Evolutionary conservation across 2,113 vertebrate species (phyloP).

Genomic region (Petrocephalus microphthalmus): DNA sequence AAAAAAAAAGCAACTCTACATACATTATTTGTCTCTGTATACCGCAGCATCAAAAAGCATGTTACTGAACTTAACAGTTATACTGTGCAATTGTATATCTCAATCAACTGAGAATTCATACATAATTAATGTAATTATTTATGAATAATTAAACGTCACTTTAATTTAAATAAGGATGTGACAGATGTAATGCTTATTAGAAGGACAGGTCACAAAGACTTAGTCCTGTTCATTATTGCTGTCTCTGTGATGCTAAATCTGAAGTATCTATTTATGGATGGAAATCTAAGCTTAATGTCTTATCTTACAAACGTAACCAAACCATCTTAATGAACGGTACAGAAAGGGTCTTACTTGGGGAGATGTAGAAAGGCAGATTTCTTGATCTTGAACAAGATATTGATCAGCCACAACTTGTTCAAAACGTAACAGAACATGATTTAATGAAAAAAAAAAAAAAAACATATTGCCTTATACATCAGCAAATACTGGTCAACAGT

Average conservation of each 20-base stretch:
- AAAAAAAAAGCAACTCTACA: not conserved
- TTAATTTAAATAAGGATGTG: not conserved
- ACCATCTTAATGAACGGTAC: constrained; percentile 13
- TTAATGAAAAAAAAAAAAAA: not conserved
- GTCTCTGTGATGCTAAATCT: not conserved
- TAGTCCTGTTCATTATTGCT: not conserved
- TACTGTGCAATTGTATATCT: not conserved
- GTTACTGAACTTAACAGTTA: not conserved
- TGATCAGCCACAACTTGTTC: not conserved
- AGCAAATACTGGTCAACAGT: not conserved
- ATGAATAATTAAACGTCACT: not conserved
- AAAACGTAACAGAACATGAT: not conserved
- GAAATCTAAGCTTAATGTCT: not conserved
- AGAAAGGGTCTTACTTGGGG: not conserved
- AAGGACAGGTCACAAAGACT: not conserved
- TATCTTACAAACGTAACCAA: not conserved
- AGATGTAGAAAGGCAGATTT: constrained; percentile 13
- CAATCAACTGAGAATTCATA: not conserved
- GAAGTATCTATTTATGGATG: not conserved
- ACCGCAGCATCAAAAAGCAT: not conserved
- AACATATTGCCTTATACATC: not conserved
- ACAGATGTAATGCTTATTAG: not conserved
- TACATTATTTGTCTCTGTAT: not conserved
- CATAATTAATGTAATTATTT: constrained; percentile 4
- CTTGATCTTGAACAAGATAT: not conserved